Evolutionary conservation across 2,113 vertebrate genomes (phyloP).

Genomic region (Pluvianellus socialis): DNA sequence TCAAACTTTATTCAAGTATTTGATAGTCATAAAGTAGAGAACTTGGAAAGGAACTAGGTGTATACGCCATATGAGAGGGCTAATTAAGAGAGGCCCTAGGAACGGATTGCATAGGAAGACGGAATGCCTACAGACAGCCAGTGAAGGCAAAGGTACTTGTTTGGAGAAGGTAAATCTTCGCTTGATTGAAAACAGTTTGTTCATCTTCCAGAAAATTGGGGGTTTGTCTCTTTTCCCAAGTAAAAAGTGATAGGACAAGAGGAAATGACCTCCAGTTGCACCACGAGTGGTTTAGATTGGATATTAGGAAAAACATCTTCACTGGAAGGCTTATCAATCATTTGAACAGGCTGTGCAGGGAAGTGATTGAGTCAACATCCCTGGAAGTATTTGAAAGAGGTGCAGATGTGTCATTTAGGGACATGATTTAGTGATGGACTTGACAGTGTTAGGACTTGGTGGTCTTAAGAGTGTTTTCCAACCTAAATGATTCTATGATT

Average conservation of each 20-base stretch:
- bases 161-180: background rate
- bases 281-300: background rate
- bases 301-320: background rate
- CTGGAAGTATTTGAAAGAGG: rapidly evolving
- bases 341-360: background rate
- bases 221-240: rapidly evolving
- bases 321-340: background rate
- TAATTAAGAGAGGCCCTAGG: background rate
- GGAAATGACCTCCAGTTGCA: background rate
- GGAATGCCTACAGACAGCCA: background rate
- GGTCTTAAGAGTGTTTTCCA: background rate
- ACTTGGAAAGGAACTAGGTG: background rate
- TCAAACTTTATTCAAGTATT: background rate
- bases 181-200: background rate
- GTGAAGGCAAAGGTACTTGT: background rate
- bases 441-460: background rate
- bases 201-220: background rate
- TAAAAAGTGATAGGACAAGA: background rate
- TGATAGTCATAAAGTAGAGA: background rate
- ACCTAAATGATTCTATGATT: background rate
- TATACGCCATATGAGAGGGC: background rate
- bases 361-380: background rate
- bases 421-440: background rate
- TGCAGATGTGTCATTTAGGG: background rate
- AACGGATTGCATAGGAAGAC: background rate